Evolutionary conservation across 1,140 invertebrate species (phyloP).

Genomic region (Geopemphigus sp.): DNA sequence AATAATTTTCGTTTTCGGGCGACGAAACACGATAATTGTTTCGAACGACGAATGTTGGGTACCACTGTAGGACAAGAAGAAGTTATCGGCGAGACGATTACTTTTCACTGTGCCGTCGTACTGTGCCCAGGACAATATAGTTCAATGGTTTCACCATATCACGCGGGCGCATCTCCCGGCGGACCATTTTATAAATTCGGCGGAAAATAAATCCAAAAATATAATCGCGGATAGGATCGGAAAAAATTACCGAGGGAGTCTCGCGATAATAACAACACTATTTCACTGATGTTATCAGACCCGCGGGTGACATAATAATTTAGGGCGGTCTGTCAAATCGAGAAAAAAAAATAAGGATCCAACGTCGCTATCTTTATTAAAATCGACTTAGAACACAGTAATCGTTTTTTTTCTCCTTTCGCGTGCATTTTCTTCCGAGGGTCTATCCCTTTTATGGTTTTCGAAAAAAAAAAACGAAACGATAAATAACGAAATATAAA

Average conservation of each 20-base stretch:
- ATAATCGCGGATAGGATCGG: constrained; percentile 31
- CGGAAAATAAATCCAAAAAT: constrained; percentile 29
- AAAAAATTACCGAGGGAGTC: constrained; percentile 38
- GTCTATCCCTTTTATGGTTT: background rate
- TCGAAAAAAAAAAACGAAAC: background rate
- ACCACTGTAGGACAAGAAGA: background rate
- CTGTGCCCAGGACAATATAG: background rate
- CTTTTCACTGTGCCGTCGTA: constrained; percentile 12
- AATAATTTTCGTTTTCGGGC: no score
- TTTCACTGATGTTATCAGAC: constrained; percentile 33
- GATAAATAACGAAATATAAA: background rate
- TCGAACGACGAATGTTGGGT: background rate
- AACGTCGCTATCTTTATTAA: constrained; percentile 32
- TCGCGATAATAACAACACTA: constrained; percentile 39
- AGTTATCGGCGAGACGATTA: background rate
- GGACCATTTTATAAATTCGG: constrained; percentile 36
- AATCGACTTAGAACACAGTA: constrained; percentile 36
- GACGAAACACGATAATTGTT: background rate
- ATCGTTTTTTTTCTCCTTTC: background rate
- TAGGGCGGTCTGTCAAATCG: constrained; percentile 42
- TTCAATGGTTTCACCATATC: constrained; percentile 38
- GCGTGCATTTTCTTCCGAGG: background rate
- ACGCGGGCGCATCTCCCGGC: constrained; percentile 8
- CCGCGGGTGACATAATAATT: constrained; percentile 41
- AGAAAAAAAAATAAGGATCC: constrained; percentile 34